Percentiles rank a stretch among this genome's conserved stretches.
Evolutionary conservation across 2,888 invertebrate genomes (phyloP).

Genomic region (Furcula furcula): DNA sequence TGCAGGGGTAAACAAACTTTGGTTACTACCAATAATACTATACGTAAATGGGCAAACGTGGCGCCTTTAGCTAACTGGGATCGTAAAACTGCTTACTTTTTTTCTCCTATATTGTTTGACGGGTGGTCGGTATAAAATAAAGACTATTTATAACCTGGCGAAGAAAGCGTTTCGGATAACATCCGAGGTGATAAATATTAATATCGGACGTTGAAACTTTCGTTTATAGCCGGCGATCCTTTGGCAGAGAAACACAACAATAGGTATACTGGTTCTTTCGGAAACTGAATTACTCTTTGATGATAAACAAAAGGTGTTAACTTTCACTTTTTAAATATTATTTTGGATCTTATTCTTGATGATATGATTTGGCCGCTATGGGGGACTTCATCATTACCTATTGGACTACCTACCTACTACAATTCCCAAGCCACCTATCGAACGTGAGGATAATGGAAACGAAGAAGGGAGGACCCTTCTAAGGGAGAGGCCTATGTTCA

Average conservation of each 20-base stretch:
- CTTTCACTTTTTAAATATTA: constrained; percentile 23
- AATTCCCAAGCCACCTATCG: no score
- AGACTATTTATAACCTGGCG: constrained; percentile 67
- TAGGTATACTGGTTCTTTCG: constrained; percentile 33
- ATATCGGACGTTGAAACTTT: constrained; percentile 62
- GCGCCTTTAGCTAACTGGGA: constrained; percentile 36
- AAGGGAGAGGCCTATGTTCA: no score
- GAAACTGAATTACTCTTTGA: constrained; percentile 46
- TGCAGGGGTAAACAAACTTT: constrained; percentile 38
- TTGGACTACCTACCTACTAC: no score
- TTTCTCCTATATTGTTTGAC: constrained; percentile 68
- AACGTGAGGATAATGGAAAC: no score
- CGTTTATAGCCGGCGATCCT: constrained; percentile 53
- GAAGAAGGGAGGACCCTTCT: no score
- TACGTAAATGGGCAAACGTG: constrained; percentile 40
- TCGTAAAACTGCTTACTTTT: constrained; percentile 52
- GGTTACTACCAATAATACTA: constrained; percentile 42
- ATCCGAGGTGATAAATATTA: constrained; percentile 72
- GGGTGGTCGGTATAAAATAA: constrained; percentile 68
- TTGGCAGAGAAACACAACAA: constrained; percentile 48
- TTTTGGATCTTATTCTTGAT: no score
- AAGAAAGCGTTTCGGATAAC: constrained; percentile 62
- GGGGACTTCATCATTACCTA: no score
- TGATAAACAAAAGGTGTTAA: constrained; percentile 27
- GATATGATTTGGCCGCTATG: no score